Base-by-base conservation (phyloP, 2,888 invertebrate species). In the Parnassius smintheus region DNA sequence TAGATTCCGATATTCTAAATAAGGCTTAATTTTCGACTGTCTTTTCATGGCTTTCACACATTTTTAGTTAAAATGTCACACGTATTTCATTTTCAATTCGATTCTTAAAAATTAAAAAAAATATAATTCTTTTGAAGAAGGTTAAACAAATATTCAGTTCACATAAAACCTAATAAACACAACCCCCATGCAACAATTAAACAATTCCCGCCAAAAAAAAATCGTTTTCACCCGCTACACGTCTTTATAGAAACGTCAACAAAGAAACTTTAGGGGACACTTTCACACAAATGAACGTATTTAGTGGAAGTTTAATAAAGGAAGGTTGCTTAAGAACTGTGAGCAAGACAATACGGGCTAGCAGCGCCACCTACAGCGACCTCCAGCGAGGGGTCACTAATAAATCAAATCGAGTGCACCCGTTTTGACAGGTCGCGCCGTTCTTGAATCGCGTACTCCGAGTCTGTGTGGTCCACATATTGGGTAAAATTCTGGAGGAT, bases 381-480 rank as follows among this genome's bases (percentile, higher is more conserved):
- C 61, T 59, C 61, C 46, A n/a, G 25, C 57, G 48, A 51, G 57
- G 64, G 61, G 64, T 57, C 64, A 61, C 44, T 58, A 64, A 70
- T 72, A 70, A 71, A 72, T 72, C 71, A 72, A 64, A 44, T 41
- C 56, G 45, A 35, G 55, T 61, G 65, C 65, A 66, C 65, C 61
- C 67, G 67, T 71, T 70, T 63, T 69, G 71, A 70, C 70, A 68
- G 67, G 11, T n/a, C 70, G 71, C 73, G 76, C 77, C 79, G 35
- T 79, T 78, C 68, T 78, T 76, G 73, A 59, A 68, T 67, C 63
- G 72, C 72, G 68, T 70, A 64, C 60, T 68, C 49, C 48, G 69
- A 41, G 59, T 70, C 64, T 78, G 83, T 82, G 84, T 83, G 83
- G 84, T 80, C 83, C 63, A 52, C 54, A 57, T 55, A 63, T 61